Evolutionary conservation across 2,113 vertebrate species (phyloP).

Genomic region (Camarhynchus parvulus): DNA sequence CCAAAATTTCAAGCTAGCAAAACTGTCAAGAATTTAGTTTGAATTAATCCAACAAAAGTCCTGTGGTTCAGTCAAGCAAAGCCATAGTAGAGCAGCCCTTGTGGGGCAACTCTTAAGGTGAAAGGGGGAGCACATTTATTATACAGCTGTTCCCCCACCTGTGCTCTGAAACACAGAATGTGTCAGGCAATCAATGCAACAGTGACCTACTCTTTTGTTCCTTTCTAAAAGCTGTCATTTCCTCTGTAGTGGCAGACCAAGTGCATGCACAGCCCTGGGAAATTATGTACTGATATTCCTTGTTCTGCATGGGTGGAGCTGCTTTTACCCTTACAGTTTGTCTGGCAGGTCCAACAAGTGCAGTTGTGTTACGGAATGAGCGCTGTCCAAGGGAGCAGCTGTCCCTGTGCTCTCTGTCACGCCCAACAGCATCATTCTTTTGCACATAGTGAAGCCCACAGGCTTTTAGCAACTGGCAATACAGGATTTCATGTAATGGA

Average conservation of each 20-base stretch:
- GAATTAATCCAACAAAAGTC: background rate
- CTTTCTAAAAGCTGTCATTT: background rate
- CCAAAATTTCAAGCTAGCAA: background rate
- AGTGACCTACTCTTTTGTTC: background rate
- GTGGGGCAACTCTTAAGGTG: background rate
- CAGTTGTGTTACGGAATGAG: background rate
- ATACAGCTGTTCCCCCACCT: background rate
- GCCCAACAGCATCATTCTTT: background rate
- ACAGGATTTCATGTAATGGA: background rate
- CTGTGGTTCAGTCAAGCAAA: background rate
- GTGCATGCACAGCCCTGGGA: background rate
- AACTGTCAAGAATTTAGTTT: background rate
- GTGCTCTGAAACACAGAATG: background rate
- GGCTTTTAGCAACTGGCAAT: background rate
- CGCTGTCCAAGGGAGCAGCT: background rate
- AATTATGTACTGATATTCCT: background rate
- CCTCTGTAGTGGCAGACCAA: background rate
- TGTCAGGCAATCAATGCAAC: background rate
- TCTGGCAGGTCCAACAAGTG: background rate
- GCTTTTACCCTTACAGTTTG: background rate
- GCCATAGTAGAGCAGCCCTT: background rate
- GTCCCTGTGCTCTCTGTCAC: background rate
- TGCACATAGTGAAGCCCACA: background rate
- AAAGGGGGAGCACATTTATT: background rate
- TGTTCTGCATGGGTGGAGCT: background rate